These are phyloP conservation scores for Scomber japonicus DNA, from an alignment of 2,113 vertebrate species.

Conservation along the genomic window DNA sequence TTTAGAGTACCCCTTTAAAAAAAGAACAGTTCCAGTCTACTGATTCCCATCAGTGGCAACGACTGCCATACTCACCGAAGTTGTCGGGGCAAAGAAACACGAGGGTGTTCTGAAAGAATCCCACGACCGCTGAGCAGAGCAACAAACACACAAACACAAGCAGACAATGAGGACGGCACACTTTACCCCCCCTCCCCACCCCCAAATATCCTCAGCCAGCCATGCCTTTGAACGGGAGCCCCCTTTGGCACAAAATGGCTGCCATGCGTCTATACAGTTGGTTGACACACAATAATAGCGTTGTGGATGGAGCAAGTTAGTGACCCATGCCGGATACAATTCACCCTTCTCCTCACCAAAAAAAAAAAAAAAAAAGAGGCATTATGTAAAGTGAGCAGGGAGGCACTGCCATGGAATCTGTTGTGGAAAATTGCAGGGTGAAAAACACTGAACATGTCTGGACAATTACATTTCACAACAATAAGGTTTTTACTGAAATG, in stretches of 20 bases:
- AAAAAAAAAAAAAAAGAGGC: conserved; percentile 12
- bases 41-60: too few species aligned
- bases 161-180: conserved; percentile 69
- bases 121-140: conserved; percentile 20
- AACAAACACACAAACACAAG: conserved; percentile 66
- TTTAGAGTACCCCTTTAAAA: too few species aligned
- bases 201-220: conserved; percentile 41
- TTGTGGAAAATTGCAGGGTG: conserved; percentile 39
- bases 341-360: conserved; percentile 55
- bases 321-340: conserved; percentile 73
- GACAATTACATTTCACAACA: conserved; percentile 20
- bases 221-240: conserved; percentile 62
- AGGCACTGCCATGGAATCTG: conserved; percentile 22
- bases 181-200: conserved; percentile 35
- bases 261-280: conserved; percentile 68
- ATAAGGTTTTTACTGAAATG: conserved; percentile 1
- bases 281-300: conserved; percentile 64
- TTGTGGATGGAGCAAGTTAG: conserved; percentile 62
- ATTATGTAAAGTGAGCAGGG: conserved; percentile 56
- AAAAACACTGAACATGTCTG: conserved; percentile 8
- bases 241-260: conserved; percentile 80
- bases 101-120: background rate
- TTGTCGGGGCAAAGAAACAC: background rate
- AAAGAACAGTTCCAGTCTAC: too few species aligned
- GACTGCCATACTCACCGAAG: background rate